Base-by-base conservation (phyloP, 2,113 vertebrate species). In the Engraulis encrasicolus region DNA sequence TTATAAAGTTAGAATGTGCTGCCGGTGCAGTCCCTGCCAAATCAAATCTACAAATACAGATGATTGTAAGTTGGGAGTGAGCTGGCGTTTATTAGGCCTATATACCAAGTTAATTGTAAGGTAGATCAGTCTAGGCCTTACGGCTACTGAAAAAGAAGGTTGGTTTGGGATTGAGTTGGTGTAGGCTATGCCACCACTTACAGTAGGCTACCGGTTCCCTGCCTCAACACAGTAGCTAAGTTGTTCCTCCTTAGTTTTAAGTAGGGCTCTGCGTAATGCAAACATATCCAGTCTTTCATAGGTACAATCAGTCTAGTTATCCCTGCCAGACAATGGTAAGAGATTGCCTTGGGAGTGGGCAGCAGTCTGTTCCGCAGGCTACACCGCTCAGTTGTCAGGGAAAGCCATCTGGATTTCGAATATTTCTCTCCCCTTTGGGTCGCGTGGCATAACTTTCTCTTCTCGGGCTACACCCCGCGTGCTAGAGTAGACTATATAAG, bases 401-500 rank as follows among this genome's bases (percentile, higher is more conserved):
- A 87, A 90, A 89, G 82, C 85, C 91, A 88, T 89, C 86, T 90
- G 89, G 90, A 84, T 89, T 89, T 86, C 78, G 83, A 89, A 91
- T 89, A 83, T 86, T 87, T 92, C 66, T 88, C 87, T 86, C 88
- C 88, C 86, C 82, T 90, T 74, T 54, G 86, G 85, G 88, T 89
- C 82, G 85, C 82, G 84, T 88, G 87, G 87, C 89, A 87, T 85
- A 81, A 83, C 89, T 87, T 87, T 85, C 40, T 81, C 89, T 91
- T 83, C 85, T 85, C 61, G 38, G 91, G 90, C 89, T 90, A 92
- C 90, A 91, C 91, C 91, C 93, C 89, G 77, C 81, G 79, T 37
- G 81, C 78, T 52, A 86, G 27, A 36, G 81, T 93, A 86, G 27
- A 36, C 79, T 93, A 93, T 91, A 92, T 92, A 93, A 92, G 86